Base-by-base conservation (phyloP, 2,888 invertebrate genomes). In the Spilarctia lutea region DNA sequence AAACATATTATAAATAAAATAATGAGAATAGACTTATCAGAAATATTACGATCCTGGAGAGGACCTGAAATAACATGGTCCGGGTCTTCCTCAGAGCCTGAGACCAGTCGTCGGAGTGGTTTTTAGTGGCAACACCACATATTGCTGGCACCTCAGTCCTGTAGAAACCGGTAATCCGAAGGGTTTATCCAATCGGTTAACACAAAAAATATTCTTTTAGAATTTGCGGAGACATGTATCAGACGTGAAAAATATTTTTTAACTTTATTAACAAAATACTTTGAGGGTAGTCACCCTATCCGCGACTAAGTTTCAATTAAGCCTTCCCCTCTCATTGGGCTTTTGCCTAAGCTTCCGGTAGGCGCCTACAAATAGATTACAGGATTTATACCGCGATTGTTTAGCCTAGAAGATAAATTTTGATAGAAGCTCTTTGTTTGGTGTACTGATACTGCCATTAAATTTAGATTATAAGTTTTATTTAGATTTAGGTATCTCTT, bases 261-360 rank as follows among this genome's bases (percentile, higher is more conserved):
- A 20, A 24, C 52, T 48, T 68, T 24, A 24, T 33, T 13, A 33
- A 68, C 16, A n/a, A 24, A 56, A 56, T 18, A n/a, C 52, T 52
- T 4, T n/a, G 11, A 52, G n/a, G 66, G 65, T 78, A 27, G 71
- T 66, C 68, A 79, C 85, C 84, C 84, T 85, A 86, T 48, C 84
- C 80, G 87, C 90, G 89, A 91, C 91, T 92, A 93, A 94, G 92
- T 94, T 94, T 94, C 94, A 94, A 94, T 94, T 94, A 94, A 94
- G 92, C 91, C 87, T 83, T 86, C 90, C 91, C 91, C 89, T 84
- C 88, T 86, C 84, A 86, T 88, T 90, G 90, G 88, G 83, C 83
- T 85, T 83, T 88, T 86, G 82, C 83, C 87, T 89, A 88, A 89
- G 89, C 88, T 87, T 81, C 85, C 88, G 85, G 91, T 89, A 89